Evolutionary conservation across 64 coral and sea anemone species (phyloP).

Genomic region (Trachythela sp.): DNA sequence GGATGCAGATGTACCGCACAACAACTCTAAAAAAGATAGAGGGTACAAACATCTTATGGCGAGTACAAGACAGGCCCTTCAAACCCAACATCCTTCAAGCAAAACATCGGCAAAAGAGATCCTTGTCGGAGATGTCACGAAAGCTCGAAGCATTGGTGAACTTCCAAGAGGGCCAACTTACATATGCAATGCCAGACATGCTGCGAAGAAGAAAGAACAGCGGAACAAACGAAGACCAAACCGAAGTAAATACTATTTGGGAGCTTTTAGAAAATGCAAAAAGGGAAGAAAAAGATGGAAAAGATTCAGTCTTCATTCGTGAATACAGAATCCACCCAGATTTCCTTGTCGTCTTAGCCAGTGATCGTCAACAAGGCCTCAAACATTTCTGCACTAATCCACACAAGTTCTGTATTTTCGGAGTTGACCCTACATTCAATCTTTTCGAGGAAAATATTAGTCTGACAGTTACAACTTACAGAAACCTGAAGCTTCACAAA

Average conservation of each 20-base stretch:
- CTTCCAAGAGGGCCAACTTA: constrained; percentile 51
- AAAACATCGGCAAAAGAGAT: constrained; percentile 32
- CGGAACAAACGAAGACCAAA: neutral
- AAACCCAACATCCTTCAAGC: neutral
- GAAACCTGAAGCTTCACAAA: constrained; percentile 34
- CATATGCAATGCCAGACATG: constrained; percentile 42
- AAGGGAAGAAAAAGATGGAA: constrained; percentile 38
- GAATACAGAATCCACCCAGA: constrained; percentile 48
- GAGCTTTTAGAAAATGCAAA: constrained; percentile 47
- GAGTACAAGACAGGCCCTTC: constrained; percentile 41
- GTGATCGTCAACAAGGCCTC: constrained; percentile 38
- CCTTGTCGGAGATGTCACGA: constrained; percentile 43
- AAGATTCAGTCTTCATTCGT: constrained; percentile 35
- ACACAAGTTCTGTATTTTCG: constrained; percentile 51
- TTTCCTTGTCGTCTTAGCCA: constrained; percentile 39
- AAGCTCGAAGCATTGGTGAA: constrained; percentile 32
- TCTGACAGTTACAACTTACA: constrained; percentile 55
- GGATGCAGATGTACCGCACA: constrained; percentile 20
- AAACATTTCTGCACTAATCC: constrained; percentile 51
- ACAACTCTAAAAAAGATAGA: constrained; percentile 34
- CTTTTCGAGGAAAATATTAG: constrained; percentile 56
- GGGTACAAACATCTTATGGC: constrained; percentile 27
- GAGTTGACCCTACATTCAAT: constrained; percentile 58
- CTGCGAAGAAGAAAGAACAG: constrained; percentile 19
- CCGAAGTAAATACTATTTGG: constrained; percentile 23